Percentiles rank a stretch among this genome's conserved stretches.
Evolutionary conservation across 2,888 invertebrate genomes (phyloP).

Genomic region (Eupithecia insigniata): DNA sequence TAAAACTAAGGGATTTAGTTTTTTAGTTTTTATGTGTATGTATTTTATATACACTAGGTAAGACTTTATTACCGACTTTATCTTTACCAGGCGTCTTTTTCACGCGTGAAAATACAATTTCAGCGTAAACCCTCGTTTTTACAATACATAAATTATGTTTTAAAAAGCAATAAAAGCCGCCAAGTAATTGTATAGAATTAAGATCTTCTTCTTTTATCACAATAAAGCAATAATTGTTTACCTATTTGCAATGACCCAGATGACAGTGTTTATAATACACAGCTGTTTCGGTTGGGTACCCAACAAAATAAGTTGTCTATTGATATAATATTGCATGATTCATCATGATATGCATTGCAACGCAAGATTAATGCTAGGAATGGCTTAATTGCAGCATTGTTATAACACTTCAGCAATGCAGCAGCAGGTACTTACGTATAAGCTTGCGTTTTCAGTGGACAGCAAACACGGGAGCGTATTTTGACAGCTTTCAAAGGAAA

Average conservation of each 20-base stretch:
- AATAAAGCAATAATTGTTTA: not conserved
- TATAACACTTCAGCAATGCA: constrained; percentile 18
- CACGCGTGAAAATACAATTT: not conserved
- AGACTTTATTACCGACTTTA: not conserved
- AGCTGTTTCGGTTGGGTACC: constrained; percentile 8
- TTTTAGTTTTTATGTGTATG: not conserved
- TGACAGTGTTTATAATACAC: not conserved
- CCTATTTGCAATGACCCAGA: not conserved
- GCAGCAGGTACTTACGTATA: constrained; percentile 2
- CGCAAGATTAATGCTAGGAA: constrained; percentile 17
- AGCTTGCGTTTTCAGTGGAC: not conserved
- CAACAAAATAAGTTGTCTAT: not conserved
- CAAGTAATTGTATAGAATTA: not conserved
- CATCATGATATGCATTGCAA: constrained; percentile 24
- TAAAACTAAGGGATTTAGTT: not conserved
- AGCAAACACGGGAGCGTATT: not conserved
- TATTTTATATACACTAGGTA: too few relatives aligned
- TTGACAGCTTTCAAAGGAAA: not conserved
- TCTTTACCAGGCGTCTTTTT: not conserved
- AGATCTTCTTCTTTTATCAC: not conserved
- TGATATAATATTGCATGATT: constrained; percentile 13
- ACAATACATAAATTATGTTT: not conserved
- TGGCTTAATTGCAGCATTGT: constrained; percentile 27
- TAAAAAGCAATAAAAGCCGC: not conserved
- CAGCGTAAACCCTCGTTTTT: not conserved